Evolutionary conservation across 2,113 vertebrate genomes (phyloP).

Genomic region (Gobiocypris rarus): DNA sequence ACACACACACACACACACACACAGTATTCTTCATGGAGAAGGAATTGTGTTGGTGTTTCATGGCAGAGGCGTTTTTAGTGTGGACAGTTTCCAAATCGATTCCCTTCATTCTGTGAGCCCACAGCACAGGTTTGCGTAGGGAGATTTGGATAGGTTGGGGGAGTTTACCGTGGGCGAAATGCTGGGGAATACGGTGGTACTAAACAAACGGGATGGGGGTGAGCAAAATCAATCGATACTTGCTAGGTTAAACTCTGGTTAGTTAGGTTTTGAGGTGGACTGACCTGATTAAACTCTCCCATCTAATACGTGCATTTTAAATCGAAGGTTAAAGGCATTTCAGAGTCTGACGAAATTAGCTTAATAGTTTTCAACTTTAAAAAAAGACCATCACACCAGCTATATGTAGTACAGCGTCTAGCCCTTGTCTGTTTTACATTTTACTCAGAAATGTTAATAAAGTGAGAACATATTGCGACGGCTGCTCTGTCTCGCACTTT

Average conservation of each 20-base stretch:
- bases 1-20: conserved; percentile 26
- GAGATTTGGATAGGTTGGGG: conserved; percentile 10
- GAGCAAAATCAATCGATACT: conserved; percentile 16
- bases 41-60: conserved; percentile 47
- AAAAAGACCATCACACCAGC: conserved; percentile 26
- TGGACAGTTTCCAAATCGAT: conserved; percentile 50
- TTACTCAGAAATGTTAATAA: conserved; percentile 41
- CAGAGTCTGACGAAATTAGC: background rate
- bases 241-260: conserved; percentile 17
- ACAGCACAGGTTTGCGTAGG: conserved; percentile 37
- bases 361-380: conserved; percentile 31
- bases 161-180: conserved; percentile 37
- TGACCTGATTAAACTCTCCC: background rate
- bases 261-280: background rate
- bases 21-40: conserved; percentile 46
- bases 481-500: conserved; percentile 41
- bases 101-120: conserved; percentile 33
- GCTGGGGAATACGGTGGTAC: background rate
- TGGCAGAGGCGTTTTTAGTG: conserved; percentile 50
- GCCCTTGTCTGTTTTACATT: conserved; percentile 23
- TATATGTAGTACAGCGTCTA: conserved; percentile 22
- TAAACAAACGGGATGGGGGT: conserved; percentile 18
- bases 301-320: background rate
- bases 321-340: background rate
- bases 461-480: conserved; percentile 46